phyloP scores from a whole-genome alignment of 2,888 invertebrate species.

The Euzophera pinguis region DNA sequence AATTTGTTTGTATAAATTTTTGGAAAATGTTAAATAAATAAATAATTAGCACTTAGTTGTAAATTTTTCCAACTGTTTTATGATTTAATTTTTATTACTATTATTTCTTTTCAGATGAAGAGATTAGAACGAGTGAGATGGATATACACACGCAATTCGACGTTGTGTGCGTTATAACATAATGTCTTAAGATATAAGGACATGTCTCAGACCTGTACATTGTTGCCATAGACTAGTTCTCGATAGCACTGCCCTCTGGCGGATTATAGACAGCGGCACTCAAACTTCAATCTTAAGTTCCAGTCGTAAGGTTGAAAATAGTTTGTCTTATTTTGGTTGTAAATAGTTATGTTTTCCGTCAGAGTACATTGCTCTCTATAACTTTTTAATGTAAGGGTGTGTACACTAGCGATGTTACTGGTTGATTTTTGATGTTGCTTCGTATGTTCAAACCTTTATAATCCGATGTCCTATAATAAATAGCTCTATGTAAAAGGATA shows the following conservation, averaged over 20 bases:
- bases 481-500: no score
- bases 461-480: no score
- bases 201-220: conserved; percentile 37
- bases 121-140: conserved; percentile 32
- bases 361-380: neutral
- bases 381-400: conserved; percentile 5
- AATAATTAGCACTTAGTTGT: no score
- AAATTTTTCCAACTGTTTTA: no score
- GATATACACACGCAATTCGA: conserved; percentile 40
- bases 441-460: no score
- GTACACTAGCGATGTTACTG: neutral
- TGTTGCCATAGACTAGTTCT: conserved; percentile 57
- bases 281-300: neutral
- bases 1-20: no score
- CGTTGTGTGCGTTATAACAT: conserved; percentile 38
- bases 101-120: conserved; percentile 20
- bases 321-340: neutral
- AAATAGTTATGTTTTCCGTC: conserved; percentile 1
- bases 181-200: conserved; percentile 19
- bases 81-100: neutral
- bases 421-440: no score
- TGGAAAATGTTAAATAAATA: no score
- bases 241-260: conserved; percentile 19
- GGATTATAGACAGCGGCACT: conserved; percentile 12
- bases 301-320: neutral